Conservation (phyloP, 2,797 vertebrate genomes). For the Aulostomus chinensis region DNA sequence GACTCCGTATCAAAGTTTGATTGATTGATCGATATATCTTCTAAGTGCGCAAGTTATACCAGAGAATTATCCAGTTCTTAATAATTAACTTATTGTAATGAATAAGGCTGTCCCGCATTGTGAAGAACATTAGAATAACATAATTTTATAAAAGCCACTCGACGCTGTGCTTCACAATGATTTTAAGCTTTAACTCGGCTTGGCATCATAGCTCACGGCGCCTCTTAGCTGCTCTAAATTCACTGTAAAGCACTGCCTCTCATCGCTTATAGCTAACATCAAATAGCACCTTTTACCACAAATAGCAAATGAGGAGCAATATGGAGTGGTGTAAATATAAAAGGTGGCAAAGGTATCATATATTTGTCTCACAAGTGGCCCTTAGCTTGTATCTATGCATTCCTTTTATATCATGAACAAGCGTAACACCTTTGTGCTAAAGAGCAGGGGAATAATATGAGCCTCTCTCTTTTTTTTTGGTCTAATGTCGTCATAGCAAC, state of each 20-base stretch:
- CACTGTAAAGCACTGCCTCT: conserved; percentile 54
- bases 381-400: conserved; percentile 25
- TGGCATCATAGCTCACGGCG: conserved; percentile 48
- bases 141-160: conserved; percentile 61
- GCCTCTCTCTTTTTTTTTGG: conserved; percentile 24
- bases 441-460: conserved; percentile 15
- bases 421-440: conserved; percentile 31
- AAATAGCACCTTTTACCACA: conserved; percentile 54
- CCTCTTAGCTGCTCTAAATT: conserved; percentile 61
- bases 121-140: conserved; percentile 60
- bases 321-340: conserved; percentile 32
- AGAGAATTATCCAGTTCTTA: conserved; percentile 5
- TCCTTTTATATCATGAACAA: conserved; percentile 17
- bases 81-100: conserved; percentile 22
- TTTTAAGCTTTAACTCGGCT: conserved; percentile 56
- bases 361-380: conserved; percentile 46
- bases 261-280: conserved; percentile 53
- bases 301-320: conserved; percentile 45
- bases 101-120: conserved; percentile 40
- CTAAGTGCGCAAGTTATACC: neutral
- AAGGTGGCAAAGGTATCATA: conserved; percentile 24
- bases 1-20: too few species aligned
- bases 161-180: conserved; percentile 50
- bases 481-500: conserved; percentile 62
- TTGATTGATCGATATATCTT: too few species aligned